Evolutionary conservation across 2,888 invertebrate genomes (phyloP).

Genomic region (Athrips mouffetella): DNA sequence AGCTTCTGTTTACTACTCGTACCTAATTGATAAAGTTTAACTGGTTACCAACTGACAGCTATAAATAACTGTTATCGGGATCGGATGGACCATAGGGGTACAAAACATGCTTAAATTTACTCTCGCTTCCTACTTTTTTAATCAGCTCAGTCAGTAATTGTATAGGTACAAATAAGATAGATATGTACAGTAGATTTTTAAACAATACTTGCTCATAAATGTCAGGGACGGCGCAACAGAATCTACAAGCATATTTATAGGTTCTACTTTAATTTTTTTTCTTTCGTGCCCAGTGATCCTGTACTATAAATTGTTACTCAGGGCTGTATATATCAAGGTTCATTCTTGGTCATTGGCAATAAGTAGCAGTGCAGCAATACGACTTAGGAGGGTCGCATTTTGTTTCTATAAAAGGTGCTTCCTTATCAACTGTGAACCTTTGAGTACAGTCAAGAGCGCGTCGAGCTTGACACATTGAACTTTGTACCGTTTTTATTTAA

Average conservation of each 20-base stretch:
- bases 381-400: no score
- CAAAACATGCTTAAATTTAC: not conserved
- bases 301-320: constrained; percentile 41
- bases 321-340: constrained; percentile 38
- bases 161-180: not conserved
- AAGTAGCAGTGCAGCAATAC: no score
- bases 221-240: constrained; percentile 1
- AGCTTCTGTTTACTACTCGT: not conserved
- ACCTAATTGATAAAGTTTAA: constrained; percentile 1
- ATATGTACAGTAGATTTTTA: constrained; percentile 8
- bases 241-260: constrained; percentile 22
- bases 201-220: constrained; percentile 7
- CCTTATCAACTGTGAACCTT: no score
- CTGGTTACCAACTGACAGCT: constrained; percentile 39
- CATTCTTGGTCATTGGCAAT: constrained; percentile 38
- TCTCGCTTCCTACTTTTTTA: not conserved
- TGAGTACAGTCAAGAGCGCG: no score
- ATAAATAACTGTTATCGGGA: constrained; percentile 68
- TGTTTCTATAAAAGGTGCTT: no score
- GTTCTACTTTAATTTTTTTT: constrained; percentile 16
- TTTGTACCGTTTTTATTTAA: no score
- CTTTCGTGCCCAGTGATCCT: constrained; percentile 42
- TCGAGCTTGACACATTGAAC: no score
- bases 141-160: no score
- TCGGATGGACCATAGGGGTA: constrained; percentile 36